These are phyloP conservation scores for Callaeas wilsoni DNA, from an alignment of 2,113 vertebrate genomes.

Conservation along the genomic window DNA sequence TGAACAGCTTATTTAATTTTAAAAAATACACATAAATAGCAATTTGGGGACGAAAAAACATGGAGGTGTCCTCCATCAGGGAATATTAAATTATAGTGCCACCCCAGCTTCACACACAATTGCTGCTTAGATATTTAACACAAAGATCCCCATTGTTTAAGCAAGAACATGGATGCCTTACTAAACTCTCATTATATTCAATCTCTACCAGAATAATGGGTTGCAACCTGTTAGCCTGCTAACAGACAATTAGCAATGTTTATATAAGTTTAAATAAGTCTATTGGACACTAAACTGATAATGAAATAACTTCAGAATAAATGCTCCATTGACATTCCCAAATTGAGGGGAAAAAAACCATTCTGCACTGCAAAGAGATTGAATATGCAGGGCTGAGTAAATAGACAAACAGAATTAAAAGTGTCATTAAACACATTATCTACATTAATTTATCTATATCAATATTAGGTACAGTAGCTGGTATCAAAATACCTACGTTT, in stretches of 20 bases:
- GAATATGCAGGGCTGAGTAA: neutral
- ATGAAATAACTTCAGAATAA: neutral
- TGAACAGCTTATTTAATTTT: neutral
- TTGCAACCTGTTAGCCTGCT: neutral
- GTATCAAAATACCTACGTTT: slow-evolving; percentile 27
- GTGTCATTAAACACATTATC: neutral
- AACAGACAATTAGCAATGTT: neutral
- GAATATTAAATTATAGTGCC: neutral
- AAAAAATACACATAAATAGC: neutral
- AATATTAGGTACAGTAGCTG: slow-evolving; percentile 20
- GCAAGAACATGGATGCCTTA: neutral
- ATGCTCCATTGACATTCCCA: neutral
- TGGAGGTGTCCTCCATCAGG: neutral
- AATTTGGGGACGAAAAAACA: neutral
- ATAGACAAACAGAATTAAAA: neutral
- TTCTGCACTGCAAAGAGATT: neutral
- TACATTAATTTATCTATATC: neutral
- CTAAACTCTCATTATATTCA: slow-evolving; percentile 9
- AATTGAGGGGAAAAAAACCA: neutral
- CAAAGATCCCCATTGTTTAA: slow-evolving; percentile 19
- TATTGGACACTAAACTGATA: neutral
- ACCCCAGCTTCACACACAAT: slow-evolving; percentile 16
- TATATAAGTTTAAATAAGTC: neutral
- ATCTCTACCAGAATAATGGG: neutral
- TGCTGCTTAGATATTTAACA: slow-evolving; percentile 10